A percentile compares a stretch with the other conserved stretches of the same genome.
Evolutionary conservation across 2,888 invertebrate genomes (phyloP).

Genomic region (Actias luna): DNA sequence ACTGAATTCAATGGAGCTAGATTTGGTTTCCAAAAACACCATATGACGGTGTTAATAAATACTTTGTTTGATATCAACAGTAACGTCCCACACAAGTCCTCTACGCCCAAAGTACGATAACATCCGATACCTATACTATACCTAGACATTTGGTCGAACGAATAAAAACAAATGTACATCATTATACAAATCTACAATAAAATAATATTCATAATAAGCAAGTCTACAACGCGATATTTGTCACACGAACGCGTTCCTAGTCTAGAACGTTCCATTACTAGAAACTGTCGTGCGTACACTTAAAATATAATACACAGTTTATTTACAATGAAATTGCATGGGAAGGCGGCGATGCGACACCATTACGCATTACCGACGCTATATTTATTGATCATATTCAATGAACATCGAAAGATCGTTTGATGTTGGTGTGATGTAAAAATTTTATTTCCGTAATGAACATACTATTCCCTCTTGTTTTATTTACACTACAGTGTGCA

Average conservation of each 20-base stretch:
- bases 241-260: background rate
- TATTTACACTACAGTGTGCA: too few relatives aligned
- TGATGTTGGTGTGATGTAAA: background rate
- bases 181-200: conserved; percentile 21
- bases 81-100: conserved; percentile 6
- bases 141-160: conserved; percentile 61
- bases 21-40: too few relatives aligned
- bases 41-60: background rate
- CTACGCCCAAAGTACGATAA: conserved; percentile 8
- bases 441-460: background rate
- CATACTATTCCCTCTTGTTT: background rate
- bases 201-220: conserved; percentile 14
- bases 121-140: background rate
- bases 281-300: background rate
- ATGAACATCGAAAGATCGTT: background rate
- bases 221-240: conserved; percentile 7
- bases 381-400: background rate
- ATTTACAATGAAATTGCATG: background rate
- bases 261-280: background rate
- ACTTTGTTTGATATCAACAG: background rate
- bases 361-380: background rate
- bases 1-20: too few relatives aligned
- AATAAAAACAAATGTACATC: conserved; percentile 46
- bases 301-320: conserved; percentile 2
- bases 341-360: background rate